Evolutionary conservation across 2,888 invertebrate species (phyloP), one percentile per base, ranked within the genome.

Genomic region (Craniophora ligustri): DNA sequence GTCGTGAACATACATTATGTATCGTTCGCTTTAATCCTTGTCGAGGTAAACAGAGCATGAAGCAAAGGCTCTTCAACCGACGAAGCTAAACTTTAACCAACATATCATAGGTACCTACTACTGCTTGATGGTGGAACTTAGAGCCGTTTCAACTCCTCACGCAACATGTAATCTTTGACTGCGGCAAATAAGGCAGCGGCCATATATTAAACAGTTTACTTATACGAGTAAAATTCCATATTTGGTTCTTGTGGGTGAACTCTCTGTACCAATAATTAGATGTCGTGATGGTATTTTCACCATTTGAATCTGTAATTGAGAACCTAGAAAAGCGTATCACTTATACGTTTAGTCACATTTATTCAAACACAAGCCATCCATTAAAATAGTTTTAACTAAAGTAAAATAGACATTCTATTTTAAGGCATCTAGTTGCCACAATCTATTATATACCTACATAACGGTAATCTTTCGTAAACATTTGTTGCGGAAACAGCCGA

Each of bases 71-170:
- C 62, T 64, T 54, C 67, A 54, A 54, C 55, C 14, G 40, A 30
- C 47, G 30, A n/a, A 26, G 63, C 32, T 60, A 54, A 64, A 64
- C 44, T 64, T 64, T 67, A 61, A 19, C 54, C 47, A 48, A 60
- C 45, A 18, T 40, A 39, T 10, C n/a, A n/a, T n/a, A n/a, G n/a
- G n/a, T n/a, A n/a, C n/a, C n/a, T n/a, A n/a, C 30, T 32, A 45
- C 57, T 64, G 31, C 35, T 34, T 65, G 21, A 34, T 59, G 34
- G 40, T 31, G 14, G 14, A 47, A 65, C 32, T 59, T 59, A 11
- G n/a, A n/a, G n/a, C n/a, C 23, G 30, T 58, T 59, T 65, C 66
- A 65, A 45, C 23, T 41, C 31, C 41, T 39, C 51, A 58, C 51
- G 59, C 31, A 50, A 50, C 45, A 49, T 50, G 41, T 41, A 34